A percentile compares a stretch with the other conserved stretches of the same genome.
Evolutionary conservation across 2,113 vertebrate species (phyloP).

Genomic region (Gasterosteus nipponicus): DNA sequence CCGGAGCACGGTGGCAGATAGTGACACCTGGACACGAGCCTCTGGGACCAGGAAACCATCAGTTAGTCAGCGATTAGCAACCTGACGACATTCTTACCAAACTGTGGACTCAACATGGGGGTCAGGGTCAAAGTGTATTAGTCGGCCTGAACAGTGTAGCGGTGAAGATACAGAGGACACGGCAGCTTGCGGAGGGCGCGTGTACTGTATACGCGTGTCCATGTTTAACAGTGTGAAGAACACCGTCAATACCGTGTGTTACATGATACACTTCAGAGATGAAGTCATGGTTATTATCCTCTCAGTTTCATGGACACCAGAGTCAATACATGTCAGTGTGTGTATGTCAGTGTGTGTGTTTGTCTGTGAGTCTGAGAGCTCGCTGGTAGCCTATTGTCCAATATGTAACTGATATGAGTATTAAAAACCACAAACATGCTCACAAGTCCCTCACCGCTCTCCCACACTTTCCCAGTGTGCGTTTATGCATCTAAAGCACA

Average conservation of each 20-base stretch:
- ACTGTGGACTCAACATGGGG: background rate
- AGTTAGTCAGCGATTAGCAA: background rate
- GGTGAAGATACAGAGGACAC: background rate
- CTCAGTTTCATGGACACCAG: constrained; percentile 40
- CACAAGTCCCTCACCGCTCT: constrained; percentile 26
- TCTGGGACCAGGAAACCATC: background rate
- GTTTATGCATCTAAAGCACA: constrained; percentile 4
- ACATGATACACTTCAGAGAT: constrained; percentile 21
- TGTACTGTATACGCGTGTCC: background rate
- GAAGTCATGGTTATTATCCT: constrained; percentile 57
- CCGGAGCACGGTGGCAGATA: constrained; percentile 47
- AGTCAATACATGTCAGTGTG: constrained; percentile 36
- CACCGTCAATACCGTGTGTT: constrained; percentile 9
- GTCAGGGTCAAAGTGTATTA: background rate
- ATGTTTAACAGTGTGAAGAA: background rate
- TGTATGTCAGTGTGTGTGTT: background rate
- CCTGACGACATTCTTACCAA: background rate
- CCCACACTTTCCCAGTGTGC: constrained; percentile 20
- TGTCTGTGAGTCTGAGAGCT: constrained; percentile 1
- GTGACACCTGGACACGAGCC: constrained; percentile 56
- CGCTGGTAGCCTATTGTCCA: constrained; percentile 33
- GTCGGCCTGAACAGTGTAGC: background rate
- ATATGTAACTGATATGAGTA: constrained; percentile 36
- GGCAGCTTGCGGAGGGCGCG: background rate
- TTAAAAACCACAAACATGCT: constrained; percentile 45